A percentile compares a stretch with the other conserved stretches of the same genome.
phyloP scores from a whole-genome alignment of 2,113 vertebrate species.

The Puntigrus tetrazona region DNA sequence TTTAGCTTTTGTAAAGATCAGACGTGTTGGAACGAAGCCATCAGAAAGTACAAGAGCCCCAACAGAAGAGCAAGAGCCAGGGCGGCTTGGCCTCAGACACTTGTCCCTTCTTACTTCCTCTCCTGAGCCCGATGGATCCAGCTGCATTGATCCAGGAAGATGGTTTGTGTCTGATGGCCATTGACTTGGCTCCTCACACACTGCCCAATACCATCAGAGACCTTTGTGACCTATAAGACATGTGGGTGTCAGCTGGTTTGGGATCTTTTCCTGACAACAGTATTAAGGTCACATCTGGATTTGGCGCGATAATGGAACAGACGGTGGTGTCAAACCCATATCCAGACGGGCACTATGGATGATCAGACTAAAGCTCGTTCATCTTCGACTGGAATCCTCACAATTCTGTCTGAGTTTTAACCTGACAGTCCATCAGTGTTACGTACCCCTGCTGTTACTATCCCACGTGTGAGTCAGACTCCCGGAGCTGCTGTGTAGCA shows the following conservation, averaged over 20 bases:
- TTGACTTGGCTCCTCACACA: slow-evolving; percentile 5
- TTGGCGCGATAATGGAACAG: slow-evolving; percentile 16
- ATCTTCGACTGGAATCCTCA: not conserved
- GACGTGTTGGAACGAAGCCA: slow-evolving; percentile 77
- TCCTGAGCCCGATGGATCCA: slow-evolving; percentile 45
- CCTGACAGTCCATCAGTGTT: slow-evolving; percentile 14
- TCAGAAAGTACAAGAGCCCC: slow-evolving; percentile 71
- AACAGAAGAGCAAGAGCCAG: slow-evolving; percentile 61
- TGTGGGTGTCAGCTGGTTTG: slow-evolving; percentile 20
- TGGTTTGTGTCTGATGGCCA: slow-evolving; percentile 27
- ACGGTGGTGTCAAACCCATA: slow-evolving; percentile 21
- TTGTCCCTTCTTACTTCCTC: slow-evolving; percentile 60
- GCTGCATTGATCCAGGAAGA: slow-evolving; percentile 53
- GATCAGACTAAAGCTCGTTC: slow-evolving; percentile 12
- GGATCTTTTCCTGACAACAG: slow-evolving; percentile 6
- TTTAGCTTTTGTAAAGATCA: slow-evolving; percentile 77
- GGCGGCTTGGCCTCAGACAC: slow-evolving; percentile 70
- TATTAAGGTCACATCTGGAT: slow-evolving; percentile 45
- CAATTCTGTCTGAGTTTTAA: slow-evolving; percentile 16
- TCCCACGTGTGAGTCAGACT: slow-evolving; percentile 31
- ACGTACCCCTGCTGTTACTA: slow-evolving; percentile 20
- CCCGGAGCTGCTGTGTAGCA: slow-evolving; percentile 14
- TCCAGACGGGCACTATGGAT: not conserved
- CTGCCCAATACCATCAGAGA: not conserved
- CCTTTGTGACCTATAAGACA: slow-evolving; percentile 37